Base-by-base conservation (phyloP, 2,113 vertebrate species). In the Myanophis thanlyinensis region DNA sequence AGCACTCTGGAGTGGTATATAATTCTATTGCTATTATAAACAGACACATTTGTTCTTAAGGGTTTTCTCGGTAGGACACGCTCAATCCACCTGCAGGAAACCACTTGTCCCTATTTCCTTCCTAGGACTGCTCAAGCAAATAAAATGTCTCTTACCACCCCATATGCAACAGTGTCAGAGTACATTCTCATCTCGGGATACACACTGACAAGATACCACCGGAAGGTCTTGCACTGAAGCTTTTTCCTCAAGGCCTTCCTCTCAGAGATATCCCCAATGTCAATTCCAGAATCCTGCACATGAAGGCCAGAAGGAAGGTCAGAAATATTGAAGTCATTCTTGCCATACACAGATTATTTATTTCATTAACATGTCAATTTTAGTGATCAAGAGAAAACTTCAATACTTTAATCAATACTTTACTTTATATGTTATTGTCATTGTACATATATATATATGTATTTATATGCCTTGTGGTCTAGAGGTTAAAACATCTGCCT, bases 171-270 rank as follows among this genome's bases (percentile, higher is more conserved):
- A 48, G 98, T 99, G 94, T 99, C 99, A 0, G 98, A 98, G 94
- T 99, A 99, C 98, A 99, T 99, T 95, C 99, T 98, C 99, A 99
- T 99, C 96, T 99, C 99, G 0, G 99, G 98, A 95, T 99, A 99
- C 94, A 99, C 98, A 30, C 98, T 99, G 97, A 99, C 99, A 94
- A 99, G 98, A 92, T 99, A 99, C 99, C 99, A 99, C 22, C 98
- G 98, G 93, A 99, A 99, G 9, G 99, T 99, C 97, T 99, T 99
- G 96, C 99, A 99, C 94, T 99, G 98, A 49, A 99, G 98, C 94
- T 98, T 98, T 53, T 99, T 99, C 96, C 99, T 98, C 93, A 99
- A 96, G 54, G 99, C 99, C 95, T 99, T 99, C 96, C 99, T 98
- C 91, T 98, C 98, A 0, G 98, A 98, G 95, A 99, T 98, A 95